Evolutionary conservation across 2,797 vertebrate species (phyloP), one percentile per base, ranked within the genome.

Genomic region (Microctenopoma stevenorrisi): DNA sequence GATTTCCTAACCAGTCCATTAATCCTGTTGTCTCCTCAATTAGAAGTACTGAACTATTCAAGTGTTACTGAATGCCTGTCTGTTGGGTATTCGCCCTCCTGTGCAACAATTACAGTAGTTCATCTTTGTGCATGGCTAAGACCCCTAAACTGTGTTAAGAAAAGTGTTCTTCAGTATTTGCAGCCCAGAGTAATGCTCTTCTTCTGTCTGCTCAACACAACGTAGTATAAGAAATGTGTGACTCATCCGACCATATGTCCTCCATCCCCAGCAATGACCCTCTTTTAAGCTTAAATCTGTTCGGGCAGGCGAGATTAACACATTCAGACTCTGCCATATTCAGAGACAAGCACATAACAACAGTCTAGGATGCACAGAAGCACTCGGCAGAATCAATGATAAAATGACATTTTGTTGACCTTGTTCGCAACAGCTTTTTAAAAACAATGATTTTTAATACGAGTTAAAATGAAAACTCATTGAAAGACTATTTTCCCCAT

Each of bases 241-340:
- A 84, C 44, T 89, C 74, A 85, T 78, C 79, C 57, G 0, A 61
- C 80, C 85, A 86, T 74, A 86, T 70, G 82, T 84, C 46, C 74
- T 62, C 51, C 59, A 53, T 78, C 60, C 50, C 50, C 61, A 42
- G 68, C 68, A 74, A 67, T 89, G 82, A 88, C 79, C 79, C 77
- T 82, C 59, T 86, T 87, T 47, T 84, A 71, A 68, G 75, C 18
- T 37, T 40, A 66, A 66, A 67, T 71, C 78, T 78, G 79, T 52
- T 61, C 48, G 87, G 61, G 68, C 86, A 85, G 71, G 78, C 65
- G 52, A 89, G 81, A 82, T 79, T 74, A 88, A 86, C 85, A 84
- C 64, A 52, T 64, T 76, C 68, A 9, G 43, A 53, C 52, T 63
- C 65, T 47, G 72, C 76, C 69, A 81, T 42, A 81, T 60, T 68